Evolutionary conservation across 1,140 invertebrate species (phyloP).

Genomic region (Drosophila elegans): DNA sequence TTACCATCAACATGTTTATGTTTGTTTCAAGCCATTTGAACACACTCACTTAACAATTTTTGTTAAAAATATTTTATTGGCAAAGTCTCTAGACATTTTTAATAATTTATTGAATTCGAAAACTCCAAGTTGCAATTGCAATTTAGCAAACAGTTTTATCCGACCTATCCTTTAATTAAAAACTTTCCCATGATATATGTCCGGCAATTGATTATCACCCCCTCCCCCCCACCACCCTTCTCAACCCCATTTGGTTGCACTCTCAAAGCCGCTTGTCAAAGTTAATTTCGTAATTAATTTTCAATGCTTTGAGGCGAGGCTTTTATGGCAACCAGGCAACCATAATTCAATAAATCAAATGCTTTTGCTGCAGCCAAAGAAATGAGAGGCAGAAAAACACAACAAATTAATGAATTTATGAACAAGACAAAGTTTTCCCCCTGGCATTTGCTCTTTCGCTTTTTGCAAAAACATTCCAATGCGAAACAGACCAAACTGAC

Average conservation of each 20-base stretch:
- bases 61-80: too few species aligned
- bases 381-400: slow-evolving; percentile 22
- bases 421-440: slow-evolving; percentile 70
- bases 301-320: slow-evolving; percentile 64
- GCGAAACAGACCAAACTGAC: slow-evolving; percentile 49
- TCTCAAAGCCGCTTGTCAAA: slow-evolving; percentile 34
- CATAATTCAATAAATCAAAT: slow-evolving; percentile 81
- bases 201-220: slow-evolving; percentile 27
- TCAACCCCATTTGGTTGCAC: neutral
- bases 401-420: slow-evolving; percentile 82
- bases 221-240: neutral
- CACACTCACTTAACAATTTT: neutral
- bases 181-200: slow-evolving; percentile 50
- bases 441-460: slow-evolving; percentile 58
- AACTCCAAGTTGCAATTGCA: slow-evolving; percentile 5
- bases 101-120: neutral
- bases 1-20: too few species aligned
- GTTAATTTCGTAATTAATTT: slow-evolving; percentile 82
- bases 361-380: slow-evolving; percentile 57
- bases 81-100: neutral
- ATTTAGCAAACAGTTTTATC: slow-evolving; percentile 14
- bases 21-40: neutral
- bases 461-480: slow-evolving; percentile 47
- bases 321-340: slow-evolving; percentile 71
- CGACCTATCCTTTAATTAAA: slow-evolving; percentile 50